A percentile compares a stretch with the other conserved stretches of the same genome.
Conservation (phyloP, 2,888 invertebrate genomes). For the Ectemnius continuus region DNA sequence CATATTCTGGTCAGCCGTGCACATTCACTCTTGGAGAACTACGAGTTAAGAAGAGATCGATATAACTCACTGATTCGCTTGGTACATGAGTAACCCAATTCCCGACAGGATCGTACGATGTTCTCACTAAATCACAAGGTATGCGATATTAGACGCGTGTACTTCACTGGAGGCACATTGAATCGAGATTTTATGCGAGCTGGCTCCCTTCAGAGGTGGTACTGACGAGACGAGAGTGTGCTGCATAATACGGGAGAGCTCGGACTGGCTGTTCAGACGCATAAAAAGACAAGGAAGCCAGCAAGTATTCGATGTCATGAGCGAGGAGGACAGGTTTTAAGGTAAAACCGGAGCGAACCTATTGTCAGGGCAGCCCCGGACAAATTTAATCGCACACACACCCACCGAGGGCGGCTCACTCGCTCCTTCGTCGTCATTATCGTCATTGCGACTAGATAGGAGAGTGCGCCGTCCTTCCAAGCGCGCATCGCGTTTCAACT, state of each 20-base stretch:
- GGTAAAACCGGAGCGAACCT: conserved; percentile 51
- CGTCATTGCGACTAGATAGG: conserved; percentile 27
- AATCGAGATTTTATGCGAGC: conserved; percentile 17
- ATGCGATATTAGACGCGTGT: too few species aligned
- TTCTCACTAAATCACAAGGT: too few species aligned
- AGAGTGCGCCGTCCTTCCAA: conserved; percentile 54
- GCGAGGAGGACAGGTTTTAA: conserved; percentile 56
- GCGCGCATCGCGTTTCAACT: conserved; percentile 61
- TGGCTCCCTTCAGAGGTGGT: conserved; percentile 4
- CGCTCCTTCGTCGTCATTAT: neutral
- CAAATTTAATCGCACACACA: conserved; percentile 37
- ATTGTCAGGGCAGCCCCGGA: conserved; percentile 40
- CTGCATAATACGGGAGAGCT: neutral
- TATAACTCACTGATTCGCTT: too few species aligned
- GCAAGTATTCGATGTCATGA: conserved; percentile 54
- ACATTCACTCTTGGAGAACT: too few species aligned
- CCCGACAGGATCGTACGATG: too few species aligned
- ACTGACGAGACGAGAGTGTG: conserved; percentile 24
- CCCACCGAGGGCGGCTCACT: too few species aligned
- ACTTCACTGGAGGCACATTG: neutral
- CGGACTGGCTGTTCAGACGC: conserved; percentile 11
- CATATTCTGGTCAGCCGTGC: too few species aligned
- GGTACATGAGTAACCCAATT: too few species aligned
- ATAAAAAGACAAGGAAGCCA: conserved; percentile 10
- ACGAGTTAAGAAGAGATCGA: too few species aligned